These are phyloP conservation scores for Margarornis squamiger DNA, from an alignment of 2,797 vertebrate species.

Conservation along the genomic window DNA sequence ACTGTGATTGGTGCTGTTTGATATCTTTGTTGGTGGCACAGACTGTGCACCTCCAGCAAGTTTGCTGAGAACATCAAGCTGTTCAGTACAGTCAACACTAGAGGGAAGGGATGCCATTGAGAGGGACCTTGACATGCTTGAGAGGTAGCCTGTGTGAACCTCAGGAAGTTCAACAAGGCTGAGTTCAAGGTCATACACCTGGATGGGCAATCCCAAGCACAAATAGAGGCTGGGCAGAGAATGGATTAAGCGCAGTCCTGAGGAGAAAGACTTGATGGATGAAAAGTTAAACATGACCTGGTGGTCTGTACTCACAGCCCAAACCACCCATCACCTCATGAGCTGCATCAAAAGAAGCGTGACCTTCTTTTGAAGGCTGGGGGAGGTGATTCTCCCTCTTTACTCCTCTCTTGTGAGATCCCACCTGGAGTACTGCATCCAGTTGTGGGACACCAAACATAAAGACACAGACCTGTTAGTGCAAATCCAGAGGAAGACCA, in stretches of 20 bases:
- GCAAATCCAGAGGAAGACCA: neutral
- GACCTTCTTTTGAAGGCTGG: neutral
- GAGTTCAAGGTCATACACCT: neutral
- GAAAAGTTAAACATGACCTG: neutral
- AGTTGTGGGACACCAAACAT: fast-evolving
- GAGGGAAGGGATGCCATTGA: neutral
- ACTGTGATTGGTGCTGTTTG: neutral
- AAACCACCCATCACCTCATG: neutral
- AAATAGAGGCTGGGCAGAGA: neutral
- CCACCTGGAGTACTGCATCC: too few relatives aligned
- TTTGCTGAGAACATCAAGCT: too few relatives aligned
- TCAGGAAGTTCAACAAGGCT: neutral
- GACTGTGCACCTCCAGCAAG: neutral
- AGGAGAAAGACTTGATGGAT: neutral
- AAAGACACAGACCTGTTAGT: neutral
- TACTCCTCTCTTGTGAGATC: neutral
- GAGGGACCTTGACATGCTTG: neutral
- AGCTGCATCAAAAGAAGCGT: neutral
- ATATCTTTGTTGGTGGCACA: neutral
- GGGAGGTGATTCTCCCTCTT: neutral
- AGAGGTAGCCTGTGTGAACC: neutral
- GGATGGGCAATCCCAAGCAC: neutral
- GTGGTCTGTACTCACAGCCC: neutral
- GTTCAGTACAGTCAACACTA: neutral
- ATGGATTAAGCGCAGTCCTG: neutral